Base-by-base conservation (phyloP, 2,888 invertebrate genomes). In the Phengaris alcon region DNA sequence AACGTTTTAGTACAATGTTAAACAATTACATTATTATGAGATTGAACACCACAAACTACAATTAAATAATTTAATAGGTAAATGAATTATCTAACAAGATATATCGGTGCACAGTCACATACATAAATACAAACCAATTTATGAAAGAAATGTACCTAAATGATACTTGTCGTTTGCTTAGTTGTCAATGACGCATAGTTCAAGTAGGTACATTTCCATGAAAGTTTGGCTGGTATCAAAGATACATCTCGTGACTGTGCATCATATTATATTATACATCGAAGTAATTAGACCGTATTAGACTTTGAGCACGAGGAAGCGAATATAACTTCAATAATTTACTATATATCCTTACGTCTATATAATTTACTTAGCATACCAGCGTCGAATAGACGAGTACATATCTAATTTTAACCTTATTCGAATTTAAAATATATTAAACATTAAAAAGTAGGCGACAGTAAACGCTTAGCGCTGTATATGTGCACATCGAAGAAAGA, bases 221-320 rank as follows among this genome's bases (percentile, higher is more conserved):
- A 64, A 64, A 44, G 5, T 64, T 13, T 59, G 48, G 12, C 52
- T 4, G 4, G 64, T 64, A 64, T 13, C 64, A 10, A 59, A 2
- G 22, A 1, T 52, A 52, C 52, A 64, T 44, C 12, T 12, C 6
- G 52, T 52, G 35, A 64, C 59, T 10, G 64, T 35, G 35, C 64
- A 59, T 59, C 8, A 59, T 35, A 64, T 35, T 35, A 64, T 64
- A 64, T 64, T 64, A 64, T 64, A 64, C 12, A 64, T 13, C 64
- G 64, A 64, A 64, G 64, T 64, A 64, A 64, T 90, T 91, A 91
- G 91, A 91, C 91, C 91, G 91, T 87, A 77, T 77, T 77, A 76
- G 87, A 90, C 89, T 88, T 93, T 93, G 93, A 93, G 93, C 93
- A 92, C 88, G 84, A 87, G 86, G 85, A 93, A 92, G 93, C 92